Percentiles rank a stretch among this genome's conserved stretches.
These are phyloP conservation scores for Brachypodius melanocephalos DNA, from an alignment of 2,113 vertebrate species.

Conservation along the genomic window DNA sequence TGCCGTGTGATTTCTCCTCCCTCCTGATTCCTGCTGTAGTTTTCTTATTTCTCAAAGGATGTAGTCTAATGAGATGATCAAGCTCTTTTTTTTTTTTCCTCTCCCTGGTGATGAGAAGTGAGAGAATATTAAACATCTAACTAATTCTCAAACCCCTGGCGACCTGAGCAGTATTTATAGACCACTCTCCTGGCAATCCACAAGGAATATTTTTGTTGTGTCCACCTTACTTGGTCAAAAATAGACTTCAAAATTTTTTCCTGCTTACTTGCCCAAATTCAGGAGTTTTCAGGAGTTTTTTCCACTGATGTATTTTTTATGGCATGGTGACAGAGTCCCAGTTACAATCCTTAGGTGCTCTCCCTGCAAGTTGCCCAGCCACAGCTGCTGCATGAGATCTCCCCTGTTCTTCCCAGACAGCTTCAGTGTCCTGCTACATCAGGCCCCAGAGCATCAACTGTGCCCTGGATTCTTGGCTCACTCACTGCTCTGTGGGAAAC, in stretches of 20 bases:
- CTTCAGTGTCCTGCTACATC: background rate
- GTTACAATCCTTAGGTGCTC: fast-evolving
- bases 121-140: slow-evolving; percentile 15
- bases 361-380: background rate
- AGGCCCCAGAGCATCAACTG: background rate
- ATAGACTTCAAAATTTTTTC: background rate
- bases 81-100: background rate
- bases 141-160: slow-evolving; percentile 1
- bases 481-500: background rate
- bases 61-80: background rate
- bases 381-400: background rate
- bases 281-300: background rate
- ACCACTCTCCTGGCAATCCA: background rate
- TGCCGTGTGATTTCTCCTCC: background rate
- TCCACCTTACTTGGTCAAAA: background rate
- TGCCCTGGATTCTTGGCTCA: background rate
- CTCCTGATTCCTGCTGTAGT: background rate
- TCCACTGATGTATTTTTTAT: background rate
- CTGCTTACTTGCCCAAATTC: background rate
- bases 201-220: background rate
- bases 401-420: background rate
- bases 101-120: background rate
- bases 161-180: background rate
- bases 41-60: slow-evolving; percentile 24
- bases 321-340: background rate